Evolutionary conservation across 2,797 vertebrate species (phyloP).

Genomic region (Chaunax sp.): DNA sequence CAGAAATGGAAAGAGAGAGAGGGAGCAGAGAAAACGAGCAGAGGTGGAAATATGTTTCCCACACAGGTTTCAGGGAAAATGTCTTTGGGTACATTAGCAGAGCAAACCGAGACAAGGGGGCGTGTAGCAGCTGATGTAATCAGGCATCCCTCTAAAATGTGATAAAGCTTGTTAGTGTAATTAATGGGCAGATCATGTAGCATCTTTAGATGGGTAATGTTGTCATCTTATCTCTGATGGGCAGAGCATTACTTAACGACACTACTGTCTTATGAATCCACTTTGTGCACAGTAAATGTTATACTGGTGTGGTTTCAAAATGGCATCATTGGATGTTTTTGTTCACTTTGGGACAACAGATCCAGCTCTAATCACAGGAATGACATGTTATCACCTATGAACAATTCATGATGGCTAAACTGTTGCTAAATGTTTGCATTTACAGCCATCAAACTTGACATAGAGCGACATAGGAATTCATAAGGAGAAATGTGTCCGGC

Average conservation of each 20-base stretch:
- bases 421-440: too few relatives aligned
- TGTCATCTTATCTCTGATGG: constrained; percentile 33
- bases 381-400: too few relatives aligned
- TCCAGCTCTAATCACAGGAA: too few relatives aligned
- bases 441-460: too few relatives aligned
- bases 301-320: too few relatives aligned
- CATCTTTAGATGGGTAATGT: constrained; percentile 54
- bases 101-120: constrained; percentile 32
- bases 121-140: constrained; percentile 32
- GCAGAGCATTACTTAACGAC: constrained; percentile 10
- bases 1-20: not conserved
- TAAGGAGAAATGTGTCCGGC: too few relatives aligned
- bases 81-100: constrained; percentile 25
- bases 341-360: too few relatives aligned
- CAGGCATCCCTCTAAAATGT: constrained; percentile 45
- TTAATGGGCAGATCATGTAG: constrained; percentile 49
- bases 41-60: constrained; percentile 5
- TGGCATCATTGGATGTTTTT: too few relatives aligned
- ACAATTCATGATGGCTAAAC: too few relatives aligned
- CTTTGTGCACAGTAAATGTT: too few relatives aligned
- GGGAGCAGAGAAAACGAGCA: constrained; percentile 3
- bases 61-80: constrained; percentile 9
- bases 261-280: not conserved
- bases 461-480: too few relatives aligned
- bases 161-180: constrained; percentile 48